Evolutionary conservation across 1,140 invertebrate species (phyloP), one percentile per base, ranked within the genome.

Genomic region (Eurosta solidaginis): DNA sequence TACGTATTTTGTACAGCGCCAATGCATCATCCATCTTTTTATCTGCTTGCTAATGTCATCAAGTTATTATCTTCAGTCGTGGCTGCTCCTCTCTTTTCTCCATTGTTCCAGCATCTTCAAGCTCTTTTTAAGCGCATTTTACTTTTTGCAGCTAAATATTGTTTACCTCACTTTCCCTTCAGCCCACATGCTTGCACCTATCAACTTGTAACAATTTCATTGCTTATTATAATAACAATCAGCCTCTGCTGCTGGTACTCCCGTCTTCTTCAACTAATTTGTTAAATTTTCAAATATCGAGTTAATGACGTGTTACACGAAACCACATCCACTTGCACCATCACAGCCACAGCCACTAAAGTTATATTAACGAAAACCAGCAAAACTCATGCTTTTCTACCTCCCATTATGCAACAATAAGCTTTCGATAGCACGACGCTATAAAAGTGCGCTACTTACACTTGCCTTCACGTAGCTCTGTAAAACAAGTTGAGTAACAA

Each of bases 261-360:
- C n/a, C n/a, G n/a, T n/a, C n/a, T n/a, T n/a, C 33, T 2, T 3
- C 59, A 68, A 68, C 33, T 68, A 68, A 68, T 68, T 68, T 68
- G 59, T 68, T 20, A 68, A 68, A 36, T 63, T 40, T 63, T 63
- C 0, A 68, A 36, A 1, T 7, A 40, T 68, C 40, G 59, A 20
- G 59, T 17, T 36, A 40, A n/a, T 22, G 59, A 68, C 59, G 36
- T 68, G 59, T 68, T 68, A 36, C 59, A 68, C 17, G 59, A 20
- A 68, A 20, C 59, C 59, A 17, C 59, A n/a, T n/a, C n/a, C n/a
- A n/a, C n/a, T n/a, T n/a, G n/a, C n/a, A n/a, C n/a, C n/a, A n/a
- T n/a, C n/a, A n/a, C n/a, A 42, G 12, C 59, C 59, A 14, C 59
- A 68, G 40, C 29, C 59, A 68, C 33, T 68, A 20, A 68, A 40